A percentile compares a stretch with the other conserved stretches of the same genome.
phyloP scores from a whole-genome alignment of 2,113 vertebrate species.

The Propithecus coquereli region DNA sequence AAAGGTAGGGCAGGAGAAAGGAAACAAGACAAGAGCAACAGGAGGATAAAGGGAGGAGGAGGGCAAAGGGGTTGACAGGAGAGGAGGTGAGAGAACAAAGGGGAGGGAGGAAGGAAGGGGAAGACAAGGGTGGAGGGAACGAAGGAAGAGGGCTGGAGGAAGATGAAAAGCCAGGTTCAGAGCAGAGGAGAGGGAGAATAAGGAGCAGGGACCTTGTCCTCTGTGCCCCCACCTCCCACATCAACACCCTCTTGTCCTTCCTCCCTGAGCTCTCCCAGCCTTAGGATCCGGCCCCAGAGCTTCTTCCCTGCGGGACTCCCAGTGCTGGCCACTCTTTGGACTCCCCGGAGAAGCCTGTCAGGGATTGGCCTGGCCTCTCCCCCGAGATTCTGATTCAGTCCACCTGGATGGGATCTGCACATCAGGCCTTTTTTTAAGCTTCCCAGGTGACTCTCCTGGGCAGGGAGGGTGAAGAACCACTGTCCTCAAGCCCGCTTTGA shows the following conservation, averaged over 20 bases:
- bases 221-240: background rate
- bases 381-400: background rate
- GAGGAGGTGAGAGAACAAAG: background rate
- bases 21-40: background rate
- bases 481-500: background rate
- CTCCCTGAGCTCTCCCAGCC: background rate
- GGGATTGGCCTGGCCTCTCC: background rate
- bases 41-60: background rate
- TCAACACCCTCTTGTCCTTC: background rate
- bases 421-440: background rate
- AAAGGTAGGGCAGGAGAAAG: background rate
- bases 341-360: background rate
- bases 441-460: background rate
- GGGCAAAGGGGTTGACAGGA: background rate
- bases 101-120: background rate
- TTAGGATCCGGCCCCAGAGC: background rate
- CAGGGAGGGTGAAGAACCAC: background rate
- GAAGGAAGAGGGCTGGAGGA: background rate
- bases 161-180: background rate
- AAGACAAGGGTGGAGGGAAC: background rate
- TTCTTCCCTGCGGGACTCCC: background rate
- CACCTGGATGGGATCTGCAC: background rate
- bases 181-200: background rate
- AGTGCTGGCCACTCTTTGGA: background rate
- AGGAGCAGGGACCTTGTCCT: background rate